Base-by-base conservation (phyloP, 53 echinoderm and acorn worm genomes). In the Patiria pectinifera region DNA sequence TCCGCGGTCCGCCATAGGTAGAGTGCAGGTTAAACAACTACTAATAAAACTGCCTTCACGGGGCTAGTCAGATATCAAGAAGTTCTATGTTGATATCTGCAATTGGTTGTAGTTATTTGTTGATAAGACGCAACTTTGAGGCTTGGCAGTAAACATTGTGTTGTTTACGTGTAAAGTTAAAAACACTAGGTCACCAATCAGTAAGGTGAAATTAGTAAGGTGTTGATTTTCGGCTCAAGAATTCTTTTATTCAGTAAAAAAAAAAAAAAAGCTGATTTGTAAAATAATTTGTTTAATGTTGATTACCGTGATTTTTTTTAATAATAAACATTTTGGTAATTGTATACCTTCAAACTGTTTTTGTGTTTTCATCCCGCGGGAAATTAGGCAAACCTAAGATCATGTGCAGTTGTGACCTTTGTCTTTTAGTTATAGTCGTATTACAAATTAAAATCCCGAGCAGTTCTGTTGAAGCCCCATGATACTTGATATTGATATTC, bases 1-100 rank as follows among this genome's bases (percentile, higher is more conserved):
- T 74, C 47, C 80, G 19, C 47, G 15, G 22, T 74, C 47, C 80
- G 19, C 47, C 48, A 47, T 16, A 48, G 48, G 12, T 79, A 2
- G 47, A 79, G 80, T 79, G 80, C 24, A 79, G 80, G 16, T 46
- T 46, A 79, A 79, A 79, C 80, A 79, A 43, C 80, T 19, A 46
- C 5, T 79, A 46, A 79, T 44, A 79, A 48, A 18, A 35, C 35
- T 35, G 35, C 35, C 35, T 35, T 35, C 13, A n/a, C 10, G 24
- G 9, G 19, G n/a, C 22, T 4, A n/a, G 22, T 74, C 74, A 24
- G 6, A 18, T 70, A 14, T 4, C 70, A 16, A 14, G 70, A 23
- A n/a, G 9, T n/a, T 10, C 11, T 9, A 6, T 16, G 24, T 74
- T 74, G 74, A 16, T 18, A 70, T n/a, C 5, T 70, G 18, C 74